phyloP scores from a whole-genome alignment of 2,888 invertebrate species.

The Hoplodrina ambigua region DNA sequence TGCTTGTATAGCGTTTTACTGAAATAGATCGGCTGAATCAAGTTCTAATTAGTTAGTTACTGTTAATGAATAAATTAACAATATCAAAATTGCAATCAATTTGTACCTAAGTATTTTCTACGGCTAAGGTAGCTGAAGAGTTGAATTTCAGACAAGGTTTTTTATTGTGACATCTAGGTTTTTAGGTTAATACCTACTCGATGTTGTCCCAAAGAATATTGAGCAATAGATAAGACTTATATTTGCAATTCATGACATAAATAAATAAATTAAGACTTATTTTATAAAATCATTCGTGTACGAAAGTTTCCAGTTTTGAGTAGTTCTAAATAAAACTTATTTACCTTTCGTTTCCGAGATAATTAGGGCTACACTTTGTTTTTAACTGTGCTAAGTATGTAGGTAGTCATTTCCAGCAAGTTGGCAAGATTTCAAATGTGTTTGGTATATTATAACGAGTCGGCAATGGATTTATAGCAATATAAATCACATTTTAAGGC shows the following conservation, averaged over 20 bases:
- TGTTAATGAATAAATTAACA: neutral
- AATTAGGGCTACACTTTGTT: conserved; percentile 38
- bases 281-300: neutral
- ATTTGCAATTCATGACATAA: neutral
- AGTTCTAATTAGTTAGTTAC: neutral
- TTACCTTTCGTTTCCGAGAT: conserved; percentile 24
- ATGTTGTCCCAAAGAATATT: conserved; percentile 5
- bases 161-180: neutral
- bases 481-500: conserved; percentile 82
- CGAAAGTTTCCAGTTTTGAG: neutral
- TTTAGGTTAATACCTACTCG: neutral
- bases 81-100: neutral
- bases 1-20: conserved; percentile 2
- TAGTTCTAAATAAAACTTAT: conserved; percentile 22
- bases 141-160: neutral
- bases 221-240: neutral
- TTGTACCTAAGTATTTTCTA: neutral
- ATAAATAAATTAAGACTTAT: neutral
- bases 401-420: conserved; percentile 75
- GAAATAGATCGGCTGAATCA: conserved; percentile 21
- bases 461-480: conserved; percentile 81
- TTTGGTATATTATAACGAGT: conserved; percentile 81
- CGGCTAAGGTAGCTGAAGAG: neutral
- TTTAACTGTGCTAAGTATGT: conserved; percentile 60
- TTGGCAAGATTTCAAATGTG: conserved; percentile 86